A percentile compares a stretch with the other conserved stretches of the same genome.
phyloP scores from a whole-genome alignment of 2,797 vertebrate species.

The Sebastes cheni region DNA sequence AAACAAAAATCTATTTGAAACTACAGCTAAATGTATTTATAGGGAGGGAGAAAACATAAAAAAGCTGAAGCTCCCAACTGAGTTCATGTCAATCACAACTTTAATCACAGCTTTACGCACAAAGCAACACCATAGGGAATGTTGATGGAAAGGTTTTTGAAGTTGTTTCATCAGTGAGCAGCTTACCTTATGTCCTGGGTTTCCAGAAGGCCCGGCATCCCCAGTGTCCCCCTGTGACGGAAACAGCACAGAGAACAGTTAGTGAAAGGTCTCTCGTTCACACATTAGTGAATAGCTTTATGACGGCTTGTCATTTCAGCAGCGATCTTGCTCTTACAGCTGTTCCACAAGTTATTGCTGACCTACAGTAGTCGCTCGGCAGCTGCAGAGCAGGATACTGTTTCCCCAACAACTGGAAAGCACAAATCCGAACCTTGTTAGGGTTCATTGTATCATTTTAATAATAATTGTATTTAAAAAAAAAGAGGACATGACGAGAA shows the following conservation, averaged over 20 bases:
- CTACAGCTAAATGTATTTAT: background rate
- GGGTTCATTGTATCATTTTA: conserved; percentile 28
- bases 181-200: conserved; percentile 70
- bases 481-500: background rate
- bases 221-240: conserved; percentile 67
- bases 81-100: background rate
- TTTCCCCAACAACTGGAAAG: conserved; percentile 77
- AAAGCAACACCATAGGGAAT: background rate
- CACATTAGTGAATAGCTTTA: conserved; percentile 75
- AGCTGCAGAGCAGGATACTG: conserved; percentile 76
- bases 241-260: conserved; percentile 54
- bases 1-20: background rate
- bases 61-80: background rate
- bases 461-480: conserved; percentile 20
- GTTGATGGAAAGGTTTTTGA: background rate
- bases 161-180: background rate
- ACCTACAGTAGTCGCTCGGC: conserved; percentile 55
- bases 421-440: conserved; percentile 37
- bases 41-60: background rate
- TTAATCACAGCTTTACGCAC: background rate
- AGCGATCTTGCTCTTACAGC: conserved; percentile 67
- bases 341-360: conserved; percentile 68
- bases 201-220: conserved; percentile 53
- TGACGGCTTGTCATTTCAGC: conserved; percentile 63
- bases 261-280: conserved; percentile 72